These are phyloP conservation scores for Plotosus lineatus DNA, from an alignment of 2,113 vertebrate species.

Conservation along the genomic window DNA sequence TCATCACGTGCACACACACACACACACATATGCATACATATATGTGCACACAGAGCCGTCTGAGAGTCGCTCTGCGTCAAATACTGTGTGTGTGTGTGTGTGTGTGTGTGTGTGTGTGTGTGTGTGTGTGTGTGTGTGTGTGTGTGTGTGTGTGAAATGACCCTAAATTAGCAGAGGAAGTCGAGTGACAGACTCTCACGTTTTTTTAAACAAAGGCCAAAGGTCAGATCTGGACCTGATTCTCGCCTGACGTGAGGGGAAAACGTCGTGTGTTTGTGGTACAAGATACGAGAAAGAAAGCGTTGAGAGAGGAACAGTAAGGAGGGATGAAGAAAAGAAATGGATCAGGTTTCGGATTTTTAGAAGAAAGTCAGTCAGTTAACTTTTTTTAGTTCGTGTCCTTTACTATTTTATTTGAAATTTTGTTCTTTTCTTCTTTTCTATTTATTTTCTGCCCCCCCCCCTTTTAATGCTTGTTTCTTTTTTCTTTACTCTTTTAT, in stretches of 20 bases:
- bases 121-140: not conserved
- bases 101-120: not conserved
- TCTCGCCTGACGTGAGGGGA: not conserved
- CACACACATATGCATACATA: constrained; percentile 9
- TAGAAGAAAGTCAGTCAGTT: too few species aligned
- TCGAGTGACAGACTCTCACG: constrained; percentile 23
- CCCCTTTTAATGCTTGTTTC: not conserved
- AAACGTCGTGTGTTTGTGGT: constrained; percentile 3
- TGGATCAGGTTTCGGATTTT: not conserved
- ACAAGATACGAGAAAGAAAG: not conserved
- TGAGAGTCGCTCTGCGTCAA: not conserved
- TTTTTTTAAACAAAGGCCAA: constrained; percentile 32
- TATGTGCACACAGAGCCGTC: not conserved
- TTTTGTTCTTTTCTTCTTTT: not conserved
- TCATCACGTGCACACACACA: not conserved
- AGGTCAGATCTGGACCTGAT: constrained; percentile 27
- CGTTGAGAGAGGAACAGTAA: not conserved
- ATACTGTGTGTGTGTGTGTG: not conserved
- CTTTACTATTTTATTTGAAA: not conserved
- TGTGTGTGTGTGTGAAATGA: constrained; percentile 16
- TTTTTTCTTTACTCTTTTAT: not conserved
- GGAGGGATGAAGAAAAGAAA: not conserved
- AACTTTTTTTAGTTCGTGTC: not conserved
- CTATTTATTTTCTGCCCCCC: not conserved
- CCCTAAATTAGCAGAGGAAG: constrained; percentile 39